Base-by-base conservation (phyloP, 2,797 vertebrate species). In the Sylvilagus floridanus region DNA sequence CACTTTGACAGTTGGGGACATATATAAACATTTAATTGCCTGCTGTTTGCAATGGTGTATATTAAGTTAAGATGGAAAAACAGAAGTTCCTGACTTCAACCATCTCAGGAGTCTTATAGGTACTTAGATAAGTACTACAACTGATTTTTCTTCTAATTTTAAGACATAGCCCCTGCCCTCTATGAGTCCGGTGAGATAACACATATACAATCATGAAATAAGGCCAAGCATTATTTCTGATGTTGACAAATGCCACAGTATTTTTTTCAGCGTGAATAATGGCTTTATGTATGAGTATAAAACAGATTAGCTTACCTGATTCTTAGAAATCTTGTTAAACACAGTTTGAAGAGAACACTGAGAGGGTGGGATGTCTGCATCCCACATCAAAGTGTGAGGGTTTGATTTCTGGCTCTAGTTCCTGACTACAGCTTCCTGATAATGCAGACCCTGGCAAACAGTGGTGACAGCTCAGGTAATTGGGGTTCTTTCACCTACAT, bases 121-220 rank as follows among this genome's bases (percentile, higher is more conserved):
- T 1, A 62, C 5, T 26, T 86, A 26, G 8, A 52, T 9, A 52
- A 7, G 11, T 14, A 54, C 66, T 73, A 26, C 5, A 66, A 84
- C 60, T 92, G 14, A 93, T 4, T 57, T 66, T 72, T 77, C 3
- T 24, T 88, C 32, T 94, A 4, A 73, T 78, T 91, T 88, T 75
- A 77, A 90, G 81, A 90, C 13, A 37, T 3, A 19, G 17, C 81
- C 12, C 9, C 63, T 81, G 12, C 22, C 24, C 47, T 89, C 17
- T 71, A 65, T 57, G 88, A 86, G 21, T 66, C 28, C 87, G 22
- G 57, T 26, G 30, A 85, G 32, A 30, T 69, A 82, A 42, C 1
- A 76, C 10, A 22, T 57, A 78, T 47, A 68, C 6, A 54, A 5
- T 63, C 24, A 85, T 54, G 30, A 92, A 91, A 90, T 65, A 50